Percentiles rank a stretch among this genome's conserved stretches.
Evolutionary conservation across 2,797 vertebrate species (phyloP).

Genomic region (Melanitta fusca): DNA sequence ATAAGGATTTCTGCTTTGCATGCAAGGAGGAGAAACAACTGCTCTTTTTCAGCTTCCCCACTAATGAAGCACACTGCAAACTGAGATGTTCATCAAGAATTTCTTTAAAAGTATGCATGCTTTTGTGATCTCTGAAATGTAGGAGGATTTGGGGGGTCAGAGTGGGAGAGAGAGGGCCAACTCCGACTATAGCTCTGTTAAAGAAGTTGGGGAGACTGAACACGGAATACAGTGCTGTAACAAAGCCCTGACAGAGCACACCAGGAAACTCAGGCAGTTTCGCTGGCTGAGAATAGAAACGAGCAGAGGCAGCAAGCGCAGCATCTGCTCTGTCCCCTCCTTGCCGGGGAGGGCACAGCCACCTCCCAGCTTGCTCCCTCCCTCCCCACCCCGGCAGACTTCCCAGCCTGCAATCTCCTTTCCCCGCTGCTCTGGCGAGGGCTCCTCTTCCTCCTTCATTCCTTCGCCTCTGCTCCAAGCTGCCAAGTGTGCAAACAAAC

Average conservation of each 20-base stretch:
- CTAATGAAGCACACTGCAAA: not conserved
- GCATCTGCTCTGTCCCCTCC: not conserved
- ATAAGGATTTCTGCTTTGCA: not conserved
- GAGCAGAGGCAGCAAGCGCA: not conserved
- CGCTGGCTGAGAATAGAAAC: not conserved
- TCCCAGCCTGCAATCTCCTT: not conserved
- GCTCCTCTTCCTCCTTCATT: not conserved
- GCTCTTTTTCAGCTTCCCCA: not conserved
- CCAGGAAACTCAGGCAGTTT: not conserved
- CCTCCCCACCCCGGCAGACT: not conserved
- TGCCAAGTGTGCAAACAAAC: not conserved
- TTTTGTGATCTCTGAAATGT: not conserved
- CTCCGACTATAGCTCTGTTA: not conserved
- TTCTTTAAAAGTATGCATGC: not conserved
- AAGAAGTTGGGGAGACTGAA: not conserved
- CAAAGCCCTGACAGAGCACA: not conserved
- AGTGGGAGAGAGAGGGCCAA: not conserved
- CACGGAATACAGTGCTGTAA: not conserved
- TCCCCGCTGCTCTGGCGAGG: not conserved
- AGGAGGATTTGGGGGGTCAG: not conserved
- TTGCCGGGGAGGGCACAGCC: fast-evolving
- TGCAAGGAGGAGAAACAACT: not conserved
- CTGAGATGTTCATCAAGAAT: not conserved
- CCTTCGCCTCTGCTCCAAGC: not conserved
- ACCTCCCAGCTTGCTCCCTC: not conserved